Percentiles rank a stretch among this genome's conserved stretches.
Conservation (phyloP, 2,888 invertebrate genomes). For the Agonopterix subpropinquella region DNA sequence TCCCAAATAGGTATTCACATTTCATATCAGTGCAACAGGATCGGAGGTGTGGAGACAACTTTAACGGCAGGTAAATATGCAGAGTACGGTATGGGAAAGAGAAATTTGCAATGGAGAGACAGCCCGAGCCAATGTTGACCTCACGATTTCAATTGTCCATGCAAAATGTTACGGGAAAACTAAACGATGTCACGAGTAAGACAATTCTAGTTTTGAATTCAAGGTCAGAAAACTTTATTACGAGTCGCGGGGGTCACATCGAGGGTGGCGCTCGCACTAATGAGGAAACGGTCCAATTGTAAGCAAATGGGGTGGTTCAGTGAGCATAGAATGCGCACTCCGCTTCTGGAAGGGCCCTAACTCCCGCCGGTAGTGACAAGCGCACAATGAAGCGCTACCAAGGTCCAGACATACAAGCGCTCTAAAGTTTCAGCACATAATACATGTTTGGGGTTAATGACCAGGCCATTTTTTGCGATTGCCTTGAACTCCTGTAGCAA, state of each 20-base stretch:
- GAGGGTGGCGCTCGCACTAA: conserved; percentile 7
- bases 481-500: conserved; percentile 2
- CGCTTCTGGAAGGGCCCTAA: background rate
- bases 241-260: conserved; percentile 6
- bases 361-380: background rate
- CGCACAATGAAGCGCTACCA: conserved; percentile 2
- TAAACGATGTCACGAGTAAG: conserved; percentile 68
- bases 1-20: background rate
- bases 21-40: background rate
- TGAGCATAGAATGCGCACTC: conserved; percentile 2
- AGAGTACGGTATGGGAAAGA: conserved; percentile 63
- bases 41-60: conserved; percentile 35
- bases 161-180: conserved; percentile 67
- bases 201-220: conserved; percentile 66
- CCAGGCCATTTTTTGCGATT: conserved; percentile 4
- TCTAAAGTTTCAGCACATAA: background rate
- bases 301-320: conserved; percentile 9
- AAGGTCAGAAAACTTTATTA: conserved; percentile 50
- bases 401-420: background rate
- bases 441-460: conserved; percentile 2
- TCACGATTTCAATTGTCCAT: conserved; percentile 75
- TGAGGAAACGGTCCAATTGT: conserved; percentile 10
- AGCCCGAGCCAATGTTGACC: conserved; percentile 66
- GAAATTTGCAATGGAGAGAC: conserved; percentile 66
- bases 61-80: conserved; percentile 52